These are phyloP conservation scores for Pollenia griseotomentosa DNA, from an alignment of 2,888 invertebrate genomes.

Conservation along the genomic window DNA sequence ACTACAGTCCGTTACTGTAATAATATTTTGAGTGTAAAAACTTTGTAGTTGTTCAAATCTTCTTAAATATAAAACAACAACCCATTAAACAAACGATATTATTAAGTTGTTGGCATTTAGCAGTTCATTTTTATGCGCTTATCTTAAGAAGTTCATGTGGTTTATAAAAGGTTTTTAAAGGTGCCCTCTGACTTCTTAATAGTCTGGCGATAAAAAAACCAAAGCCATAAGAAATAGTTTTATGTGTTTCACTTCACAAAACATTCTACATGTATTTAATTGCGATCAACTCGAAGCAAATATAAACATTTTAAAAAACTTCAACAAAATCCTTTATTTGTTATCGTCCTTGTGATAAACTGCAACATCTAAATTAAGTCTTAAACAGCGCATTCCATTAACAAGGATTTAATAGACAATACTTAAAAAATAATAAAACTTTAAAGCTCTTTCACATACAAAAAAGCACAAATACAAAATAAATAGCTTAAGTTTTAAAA, in stretches of 20 bases:
- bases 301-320: background rate
- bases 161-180: conserved; percentile 49
- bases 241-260: background rate
- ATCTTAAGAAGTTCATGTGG: conserved; percentile 32
- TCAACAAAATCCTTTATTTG: background rate
- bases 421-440: background rate
- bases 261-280: conserved; percentile 49
- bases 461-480: conserved; percentile 6
- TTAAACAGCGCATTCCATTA: conserved; percentile 27
- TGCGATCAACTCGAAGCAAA: conserved; percentile 34
- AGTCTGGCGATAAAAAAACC: conserved; percentile 20
- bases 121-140: conserved; percentile 17
- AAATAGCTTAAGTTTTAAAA: background rate
- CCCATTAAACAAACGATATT: no score
- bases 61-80: no score
- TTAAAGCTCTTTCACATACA: background rate
- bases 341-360: conserved; percentile 20
- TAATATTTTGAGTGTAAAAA: no score
- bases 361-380: background rate
- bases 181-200: conserved; percentile 40
- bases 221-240: background rate
- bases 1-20: no score
- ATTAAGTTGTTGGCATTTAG: background rate
- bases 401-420: conserved; percentile 36
- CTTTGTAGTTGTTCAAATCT: no score